phyloP scores from a whole-genome alignment of 2,113 vertebrate species.

The Poecile atricapillus region DNA sequence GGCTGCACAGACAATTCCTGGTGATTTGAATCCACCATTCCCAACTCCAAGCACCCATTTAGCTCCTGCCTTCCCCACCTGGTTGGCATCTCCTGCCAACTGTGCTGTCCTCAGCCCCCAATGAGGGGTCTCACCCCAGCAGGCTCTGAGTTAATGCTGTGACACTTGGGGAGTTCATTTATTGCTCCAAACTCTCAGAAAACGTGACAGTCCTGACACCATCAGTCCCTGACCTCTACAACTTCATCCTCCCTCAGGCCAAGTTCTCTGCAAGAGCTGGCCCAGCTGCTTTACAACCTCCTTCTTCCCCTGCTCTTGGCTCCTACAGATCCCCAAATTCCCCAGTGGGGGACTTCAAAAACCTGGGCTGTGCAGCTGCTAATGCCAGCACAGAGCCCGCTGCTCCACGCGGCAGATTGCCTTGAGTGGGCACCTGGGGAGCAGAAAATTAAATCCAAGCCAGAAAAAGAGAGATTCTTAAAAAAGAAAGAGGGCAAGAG shows the following conservation, averaged over 20 bases:
- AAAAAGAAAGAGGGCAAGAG: slow-evolving; percentile 57
- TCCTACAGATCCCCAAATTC: background rate
- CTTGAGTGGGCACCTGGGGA: slow-evolving; percentile 34
- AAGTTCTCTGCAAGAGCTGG: background rate
- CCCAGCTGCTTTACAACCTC: slow-evolving; percentile 29
- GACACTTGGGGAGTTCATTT: background rate
- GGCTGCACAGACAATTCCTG: background rate
- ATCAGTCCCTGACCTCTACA: background rate
- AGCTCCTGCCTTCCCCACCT: background rate
- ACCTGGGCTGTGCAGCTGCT: background rate
- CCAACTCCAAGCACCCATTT: background rate
- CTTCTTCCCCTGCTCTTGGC: background rate
- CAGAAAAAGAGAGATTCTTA: slow-evolving; percentile 45
- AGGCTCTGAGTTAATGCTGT: background rate
- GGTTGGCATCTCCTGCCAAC: background rate
- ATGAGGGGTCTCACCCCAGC: background rate
- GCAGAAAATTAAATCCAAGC: slow-evolving; percentile 40
- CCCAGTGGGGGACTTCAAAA: background rate
- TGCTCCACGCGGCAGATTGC: slow-evolving; percentile 1
- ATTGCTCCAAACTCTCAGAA: background rate
- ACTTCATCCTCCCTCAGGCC: slow-evolving; percentile 6
- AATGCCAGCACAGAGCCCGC: background rate
- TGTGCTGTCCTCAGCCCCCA: background rate
- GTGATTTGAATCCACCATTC: background rate
- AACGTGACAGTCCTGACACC: background rate